Evolutionary conservation across 2,113 vertebrate genomes (phyloP).

Genomic region (Leuciscus idus): DNA sequence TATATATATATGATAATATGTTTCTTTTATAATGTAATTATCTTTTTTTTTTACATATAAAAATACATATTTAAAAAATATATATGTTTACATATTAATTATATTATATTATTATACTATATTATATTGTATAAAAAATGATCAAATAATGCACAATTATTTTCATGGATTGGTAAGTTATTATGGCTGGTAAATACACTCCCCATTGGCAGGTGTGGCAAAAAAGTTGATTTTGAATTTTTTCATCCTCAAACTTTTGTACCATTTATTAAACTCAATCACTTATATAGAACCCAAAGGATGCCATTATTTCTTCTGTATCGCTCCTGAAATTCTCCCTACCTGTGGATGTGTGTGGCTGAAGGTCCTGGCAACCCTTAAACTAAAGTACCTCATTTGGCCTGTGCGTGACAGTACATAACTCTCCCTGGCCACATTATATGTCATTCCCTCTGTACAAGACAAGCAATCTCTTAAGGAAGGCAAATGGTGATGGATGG

Average conservation of each 20-base stretch:
- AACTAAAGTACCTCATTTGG: neutral
- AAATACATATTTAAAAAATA: too few species aligned
- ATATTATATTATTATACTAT: neutral
- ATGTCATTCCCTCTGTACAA: neutral
- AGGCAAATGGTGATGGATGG: neutral
- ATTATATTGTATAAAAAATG: neutral
- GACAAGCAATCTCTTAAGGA: neutral
- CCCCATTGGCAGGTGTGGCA: neutral
- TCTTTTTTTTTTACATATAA: neutral
- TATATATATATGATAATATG: too few species aligned
- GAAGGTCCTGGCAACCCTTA: neutral
- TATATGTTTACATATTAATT: neutral
- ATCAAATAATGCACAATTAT: neutral
- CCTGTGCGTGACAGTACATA: neutral
- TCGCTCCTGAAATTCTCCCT: neutral
- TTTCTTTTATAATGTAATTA: neutral
- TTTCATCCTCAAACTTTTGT: neutral
- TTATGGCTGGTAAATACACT: neutral
- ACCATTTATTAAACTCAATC: neutral
- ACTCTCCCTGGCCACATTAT: constrained; percentile 2
- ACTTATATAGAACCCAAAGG: constrained; percentile 8
- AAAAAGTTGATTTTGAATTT: neutral
- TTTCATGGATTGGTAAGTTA: neutral
- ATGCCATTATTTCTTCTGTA: constrained; percentile 13
- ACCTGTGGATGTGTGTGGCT: neutral